These are phyloP conservation scores for Mormyrus lacerda DNA, from an alignment of 2,113 vertebrate species.

Conservation along the genomic window DNA sequence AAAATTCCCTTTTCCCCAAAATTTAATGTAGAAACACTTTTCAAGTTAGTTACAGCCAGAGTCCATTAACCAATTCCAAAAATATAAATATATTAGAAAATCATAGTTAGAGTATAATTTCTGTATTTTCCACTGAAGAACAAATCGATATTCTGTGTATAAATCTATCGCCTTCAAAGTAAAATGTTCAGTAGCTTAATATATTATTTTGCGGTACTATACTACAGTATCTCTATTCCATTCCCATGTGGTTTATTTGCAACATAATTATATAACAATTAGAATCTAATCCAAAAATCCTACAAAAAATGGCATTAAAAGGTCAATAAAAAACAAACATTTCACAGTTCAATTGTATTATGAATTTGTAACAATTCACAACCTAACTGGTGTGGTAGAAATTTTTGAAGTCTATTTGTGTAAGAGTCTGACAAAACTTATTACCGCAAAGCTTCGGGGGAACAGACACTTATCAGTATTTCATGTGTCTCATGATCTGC, in stretches of 20 bases:
- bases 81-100: neutral
- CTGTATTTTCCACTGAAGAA: neutral
- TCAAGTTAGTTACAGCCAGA: neutral
- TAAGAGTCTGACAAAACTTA: no score
- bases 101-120: neutral
- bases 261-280: neutral
- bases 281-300: neutral
- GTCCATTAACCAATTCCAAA: neutral
- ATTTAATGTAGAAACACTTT: neutral
- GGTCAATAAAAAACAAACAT: neutral
- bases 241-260: neutral
- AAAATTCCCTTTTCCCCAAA: neutral
- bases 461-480: no score
- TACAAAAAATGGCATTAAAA: neutral
- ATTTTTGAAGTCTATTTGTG: no score
- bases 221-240: neutral
- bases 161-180: neutral
- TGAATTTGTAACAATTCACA: neutral
- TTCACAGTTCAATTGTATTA: neutral
- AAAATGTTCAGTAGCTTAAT: neutral
- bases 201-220: no score
- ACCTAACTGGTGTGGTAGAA: neutral
- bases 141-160: neutral
- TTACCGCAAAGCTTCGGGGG: no score
- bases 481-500: no score